phyloP scores from a whole-genome alignment of 2,888 invertebrate species.

The Nephrotoma appendiculata region DNA sequence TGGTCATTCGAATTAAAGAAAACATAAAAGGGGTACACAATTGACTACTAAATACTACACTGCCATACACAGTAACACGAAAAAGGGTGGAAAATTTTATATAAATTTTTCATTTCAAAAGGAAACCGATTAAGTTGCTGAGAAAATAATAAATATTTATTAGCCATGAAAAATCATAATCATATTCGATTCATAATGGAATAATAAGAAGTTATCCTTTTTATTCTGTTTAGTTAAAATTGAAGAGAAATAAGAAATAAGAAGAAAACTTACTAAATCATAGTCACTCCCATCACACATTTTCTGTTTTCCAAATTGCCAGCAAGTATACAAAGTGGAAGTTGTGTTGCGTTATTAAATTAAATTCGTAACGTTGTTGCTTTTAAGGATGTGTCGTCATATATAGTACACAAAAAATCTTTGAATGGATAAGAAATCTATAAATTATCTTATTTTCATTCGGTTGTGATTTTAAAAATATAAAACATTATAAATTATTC shows the following conservation, averaged over 20 bases:
- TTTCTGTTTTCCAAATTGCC: not conserved
- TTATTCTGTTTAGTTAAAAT: not conserved
- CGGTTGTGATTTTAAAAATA: not conserved
- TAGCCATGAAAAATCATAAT: not conserved
- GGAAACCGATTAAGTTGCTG: not conserved
- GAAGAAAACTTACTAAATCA: not conserved
- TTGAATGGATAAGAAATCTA: not conserved
- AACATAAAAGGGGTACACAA: not conserved
- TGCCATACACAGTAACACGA: not conserved
- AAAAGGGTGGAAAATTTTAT: not conserved
- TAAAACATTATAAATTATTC: not conserved
- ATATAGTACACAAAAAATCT: not conserved
- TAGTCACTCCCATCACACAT: not conserved
- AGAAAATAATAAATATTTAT: not conserved
- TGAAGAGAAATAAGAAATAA: not conserved
- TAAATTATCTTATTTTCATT: not conserved
- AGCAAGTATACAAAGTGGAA: not conserved
- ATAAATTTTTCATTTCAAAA: not conserved
- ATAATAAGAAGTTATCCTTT: not conserved
- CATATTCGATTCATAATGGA: not conserved
- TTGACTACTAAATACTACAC: not conserved
- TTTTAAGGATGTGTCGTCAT: not conserved
- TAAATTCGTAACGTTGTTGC: not conserved
- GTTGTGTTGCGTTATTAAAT: not conserved
- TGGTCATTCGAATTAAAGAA: not conserved